Evolutionary conservation across 2,113 vertebrate species (phyloP).

Genomic region (Leucopternis melanops): DNA sequence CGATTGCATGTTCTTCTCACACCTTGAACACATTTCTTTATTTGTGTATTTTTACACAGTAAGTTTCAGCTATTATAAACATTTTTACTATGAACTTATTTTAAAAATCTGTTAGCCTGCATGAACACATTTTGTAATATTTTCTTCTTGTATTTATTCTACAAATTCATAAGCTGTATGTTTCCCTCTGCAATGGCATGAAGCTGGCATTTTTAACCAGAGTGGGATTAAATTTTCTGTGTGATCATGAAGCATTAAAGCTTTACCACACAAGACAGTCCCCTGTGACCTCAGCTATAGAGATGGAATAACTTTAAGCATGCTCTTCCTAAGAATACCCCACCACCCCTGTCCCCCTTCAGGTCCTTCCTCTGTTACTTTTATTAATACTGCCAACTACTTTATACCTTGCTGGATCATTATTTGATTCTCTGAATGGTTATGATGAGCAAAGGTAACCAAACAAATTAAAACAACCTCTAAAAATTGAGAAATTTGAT

Average conservation of each 20-base stretch:
- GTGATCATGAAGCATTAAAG: slow-evolving; percentile 65
- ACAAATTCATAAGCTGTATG: slow-evolving; percentile 26
- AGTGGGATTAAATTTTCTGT: slow-evolving; percentile 68
- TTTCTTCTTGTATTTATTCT: slow-evolving; percentile 32
- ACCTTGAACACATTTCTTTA: slow-evolving; percentile 10
- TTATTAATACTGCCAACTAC: not conserved
- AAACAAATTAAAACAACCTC: not conserved
- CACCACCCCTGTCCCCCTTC: not conserved
- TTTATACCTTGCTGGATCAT: not conserved
- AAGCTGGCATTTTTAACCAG: slow-evolving; percentile 68
- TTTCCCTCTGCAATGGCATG: slow-evolving; percentile 30
- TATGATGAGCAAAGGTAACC: not conserved
- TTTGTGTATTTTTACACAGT: not conserved
- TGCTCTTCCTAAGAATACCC: slow-evolving; percentile 34
- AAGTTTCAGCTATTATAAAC: slow-evolving; percentile 28
- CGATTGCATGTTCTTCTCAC: not conserved
- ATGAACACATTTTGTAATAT: slow-evolving; percentile 25
- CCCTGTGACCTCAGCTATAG: slow-evolving; percentile 49
- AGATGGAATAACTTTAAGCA: slow-evolving; percentile 50
- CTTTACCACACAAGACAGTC: slow-evolving; percentile 57
- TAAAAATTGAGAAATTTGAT: not conserved
- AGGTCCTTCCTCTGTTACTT: not conserved
- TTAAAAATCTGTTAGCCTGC: not conserved
- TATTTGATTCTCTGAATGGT: not conserved
- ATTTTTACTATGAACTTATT: slow-evolving; percentile 34